phyloP scores from a whole-genome alignment of 2,797 vertebrate species.

The Chaunax sp. region DNA sequence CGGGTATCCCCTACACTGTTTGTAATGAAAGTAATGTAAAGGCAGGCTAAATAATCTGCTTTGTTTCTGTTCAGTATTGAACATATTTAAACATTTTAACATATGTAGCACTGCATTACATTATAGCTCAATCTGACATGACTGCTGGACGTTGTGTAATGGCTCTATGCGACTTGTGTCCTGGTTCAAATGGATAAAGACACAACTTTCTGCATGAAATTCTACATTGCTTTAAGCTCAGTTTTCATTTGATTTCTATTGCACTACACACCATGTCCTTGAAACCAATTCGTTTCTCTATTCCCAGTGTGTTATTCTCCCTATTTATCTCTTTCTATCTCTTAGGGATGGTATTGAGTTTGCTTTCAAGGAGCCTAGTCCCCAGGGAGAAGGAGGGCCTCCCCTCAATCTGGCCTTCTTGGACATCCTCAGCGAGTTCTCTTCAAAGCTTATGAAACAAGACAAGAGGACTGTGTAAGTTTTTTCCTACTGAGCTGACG shows the following conservation, averaged over 20 bases:
- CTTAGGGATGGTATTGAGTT: conserved; percentile 98
- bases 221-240: background rate
- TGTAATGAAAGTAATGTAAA: conserved; percentile 11
- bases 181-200: background rate
- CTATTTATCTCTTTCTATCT: conserved; percentile 12
- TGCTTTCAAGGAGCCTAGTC: conserved; percentile 97
- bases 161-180: background rate
- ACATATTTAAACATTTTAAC: background rate
- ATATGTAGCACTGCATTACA: background rate
- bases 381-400: conserved; percentile 95
- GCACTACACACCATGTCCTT: background rate
- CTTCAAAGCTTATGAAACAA: conserved; percentile 98
- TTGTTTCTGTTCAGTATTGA: background rate
- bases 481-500: conserved; percentile 9
- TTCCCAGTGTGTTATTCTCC: conserved; percentile 18
- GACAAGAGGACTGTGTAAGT: conserved; percentile 99
- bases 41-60: background rate
- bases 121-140: background rate
- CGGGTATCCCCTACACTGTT: background rate
- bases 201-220: background rate
- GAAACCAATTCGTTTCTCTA: background rate
- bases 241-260: background rate
- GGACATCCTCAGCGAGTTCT: conserved; percentile 99
- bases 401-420: conserved; percentile 97
- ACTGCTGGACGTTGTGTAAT: background rate